Evolutionary conservation across 2,888 invertebrate species (phyloP), one percentile per base, ranked within the genome.

Genomic region (Antheraea yamamai): DNA sequence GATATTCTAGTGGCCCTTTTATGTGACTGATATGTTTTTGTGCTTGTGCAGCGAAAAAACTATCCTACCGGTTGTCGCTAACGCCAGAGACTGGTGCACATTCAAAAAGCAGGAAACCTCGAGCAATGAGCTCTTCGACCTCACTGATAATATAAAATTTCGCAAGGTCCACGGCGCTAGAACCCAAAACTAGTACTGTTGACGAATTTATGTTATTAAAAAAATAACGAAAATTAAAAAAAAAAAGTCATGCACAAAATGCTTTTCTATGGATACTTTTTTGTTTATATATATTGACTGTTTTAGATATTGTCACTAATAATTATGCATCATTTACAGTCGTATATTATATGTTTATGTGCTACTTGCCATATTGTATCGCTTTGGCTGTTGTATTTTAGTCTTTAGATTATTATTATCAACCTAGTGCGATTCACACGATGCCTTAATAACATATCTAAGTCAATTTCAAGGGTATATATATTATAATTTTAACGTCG

Each of bases 361-460:
- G 92, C 92, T 92, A 89, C 89, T 89, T 88, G 92, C 92, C 90
- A 89, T 92, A 91, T 90, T 87, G 85, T 91, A 91, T 92, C 83
- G 95, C 95, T 95, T 95, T 93, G 91, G 93, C 92, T 93, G 94
- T 94, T 90, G 93, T 93, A 89, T 47, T 39, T 92, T 92, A 92
- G 92, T 92, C 90, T 88, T 87, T 88, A 92, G 90, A 87, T 88
- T 85, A 85, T 47, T 87, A 89, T 88, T 90, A 89, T 89, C 90
- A 89, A 91, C 89, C 89, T 92, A 94, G 94, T 91, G 94, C 94
- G 93, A 91, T 95, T 95, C 95, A 95, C 95, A 91, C 87, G 95
- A 92, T 95, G 95, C 95, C 95, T 95, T 95, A 94, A 91, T 94
- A 94, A 94, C 94, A 94, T 93, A 94, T 95, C 95, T 94, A 95